Evolutionary conservation across 92 coral and sea anemone genomes (phyloP).

Genomic region (Heliopora coerulea): DNA sequence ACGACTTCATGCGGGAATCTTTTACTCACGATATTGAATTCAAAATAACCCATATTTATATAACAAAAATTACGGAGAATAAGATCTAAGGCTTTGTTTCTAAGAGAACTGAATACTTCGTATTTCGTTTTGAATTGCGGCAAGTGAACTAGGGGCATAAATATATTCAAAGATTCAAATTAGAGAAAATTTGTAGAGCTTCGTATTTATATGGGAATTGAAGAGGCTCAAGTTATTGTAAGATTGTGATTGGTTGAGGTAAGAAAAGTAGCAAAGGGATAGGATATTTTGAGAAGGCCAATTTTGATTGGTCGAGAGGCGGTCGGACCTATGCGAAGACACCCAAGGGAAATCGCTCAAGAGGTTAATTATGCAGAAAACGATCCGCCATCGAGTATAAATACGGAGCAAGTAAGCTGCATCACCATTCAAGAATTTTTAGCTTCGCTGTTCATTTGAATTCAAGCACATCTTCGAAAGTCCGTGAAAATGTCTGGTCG

Average conservation of each 20-base stretch:
- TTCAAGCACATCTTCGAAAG: neutral
- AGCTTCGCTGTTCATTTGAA: too few relatives aligned
- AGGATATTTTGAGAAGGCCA: neutral
- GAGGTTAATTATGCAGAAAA: neutral
- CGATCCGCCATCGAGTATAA: slow-evolving; percentile 24
- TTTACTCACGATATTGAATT: too few relatives aligned
- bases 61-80: too few relatives aligned
- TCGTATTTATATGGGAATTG: slow-evolving; percentile 14
- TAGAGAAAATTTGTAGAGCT: neutral
- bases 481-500: slow-evolving; percentile 71
- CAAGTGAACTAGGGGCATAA: too few relatives aligned
- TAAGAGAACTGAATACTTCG: too few relatives aligned
- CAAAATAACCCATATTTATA: too few relatives aligned
- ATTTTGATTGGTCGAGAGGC: slow-evolving; percentile 13
- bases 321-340: slow-evolving; percentile 34
- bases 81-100: too few relatives aligned
- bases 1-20: too few relatives aligned
- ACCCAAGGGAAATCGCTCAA: neutral
- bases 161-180: too few relatives aligned
- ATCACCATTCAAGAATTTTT: too few relatives aligned
- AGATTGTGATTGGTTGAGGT: slow-evolving; percentile 11
- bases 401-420: too few relatives aligned
- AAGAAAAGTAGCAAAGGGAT: neutral
- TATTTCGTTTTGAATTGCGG: too few relatives aligned
- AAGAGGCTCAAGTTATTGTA: neutral